Percentiles rank a stretch among this genome's conserved stretches.
These are phyloP conservation scores for Pterocles gutturalis DNA, from an alignment of 2,113 vertebrate species.

Conservation along the genomic window DNA sequence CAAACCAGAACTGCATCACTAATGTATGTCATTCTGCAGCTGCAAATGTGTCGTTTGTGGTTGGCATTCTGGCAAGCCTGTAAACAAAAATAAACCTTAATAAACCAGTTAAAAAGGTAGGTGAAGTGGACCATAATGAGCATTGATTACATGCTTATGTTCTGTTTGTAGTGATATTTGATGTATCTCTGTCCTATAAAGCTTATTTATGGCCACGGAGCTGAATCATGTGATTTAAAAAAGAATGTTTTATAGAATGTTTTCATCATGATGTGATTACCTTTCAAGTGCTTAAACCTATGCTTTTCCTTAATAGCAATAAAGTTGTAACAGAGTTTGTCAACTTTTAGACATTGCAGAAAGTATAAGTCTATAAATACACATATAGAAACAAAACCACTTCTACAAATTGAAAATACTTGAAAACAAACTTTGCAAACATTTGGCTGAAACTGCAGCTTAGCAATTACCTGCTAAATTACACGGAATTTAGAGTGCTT, in stretches of 20 bases:
- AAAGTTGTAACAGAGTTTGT: not conserved
- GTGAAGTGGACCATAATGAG: not conserved
- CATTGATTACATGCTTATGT: constrained; percentile 21
- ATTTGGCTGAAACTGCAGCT: not conserved
- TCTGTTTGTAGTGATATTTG: constrained; percentile 10
- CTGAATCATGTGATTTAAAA: not conserved
- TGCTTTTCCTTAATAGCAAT: not conserved
- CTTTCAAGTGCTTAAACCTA: not conserved
- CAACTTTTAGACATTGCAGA: not conserved
- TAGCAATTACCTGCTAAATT: not conserved
- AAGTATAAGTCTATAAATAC: not conserved
- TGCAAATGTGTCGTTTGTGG: not conserved
- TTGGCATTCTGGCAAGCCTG: not conserved
- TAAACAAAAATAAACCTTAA: not conserved
- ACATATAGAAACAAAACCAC: not conserved
- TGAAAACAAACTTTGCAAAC: not conserved
- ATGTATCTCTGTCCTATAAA: not conserved
- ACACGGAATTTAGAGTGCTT: not conserved
- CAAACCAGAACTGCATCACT: fast-evolving
- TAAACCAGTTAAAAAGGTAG: constrained; percentile 20
- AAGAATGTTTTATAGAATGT: not conserved
- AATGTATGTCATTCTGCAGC: not conserved
- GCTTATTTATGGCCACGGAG: not conserved
- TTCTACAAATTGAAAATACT: not conserved
- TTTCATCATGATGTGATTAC: not conserved